phyloP scores from a whole-genome alignment of 2,888 invertebrate species.

The Rhamphomyia laevipes region DNA sequence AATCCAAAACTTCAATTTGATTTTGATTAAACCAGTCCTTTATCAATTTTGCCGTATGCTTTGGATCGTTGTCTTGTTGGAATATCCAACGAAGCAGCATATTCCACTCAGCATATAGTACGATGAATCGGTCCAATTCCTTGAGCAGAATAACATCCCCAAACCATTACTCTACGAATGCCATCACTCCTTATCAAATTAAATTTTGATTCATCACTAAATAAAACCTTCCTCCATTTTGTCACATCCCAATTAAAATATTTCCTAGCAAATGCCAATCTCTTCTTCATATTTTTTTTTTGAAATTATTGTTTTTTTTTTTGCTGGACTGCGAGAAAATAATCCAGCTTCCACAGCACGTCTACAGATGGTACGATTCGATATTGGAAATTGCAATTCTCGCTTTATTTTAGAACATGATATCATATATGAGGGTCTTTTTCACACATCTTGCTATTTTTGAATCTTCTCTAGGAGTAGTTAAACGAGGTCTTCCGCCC shows the following conservation, averaged over 20 bases:
- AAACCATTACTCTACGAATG: not conserved
- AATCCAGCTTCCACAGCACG: not conserved
- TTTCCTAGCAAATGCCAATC: conserved; percentile 1
- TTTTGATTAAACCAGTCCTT: not conserved
- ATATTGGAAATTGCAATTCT: not conserved
- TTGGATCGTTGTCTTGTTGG: conserved; percentile 11
- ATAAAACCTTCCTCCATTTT: conserved; percentile 4
- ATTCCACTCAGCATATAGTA: not conserved
- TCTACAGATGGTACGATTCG: not conserved
- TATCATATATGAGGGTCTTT: not conserved
- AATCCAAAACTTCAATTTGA: not conserved
- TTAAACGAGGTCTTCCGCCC: not conserved
- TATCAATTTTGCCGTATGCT: conserved; percentile 1
- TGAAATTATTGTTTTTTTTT: conserved; percentile 1
- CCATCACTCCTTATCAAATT: not conserved
- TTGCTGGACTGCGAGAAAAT: conserved; percentile 2
- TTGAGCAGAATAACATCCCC: not conserved
- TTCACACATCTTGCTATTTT: not conserved
- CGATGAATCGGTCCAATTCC: not conserved
- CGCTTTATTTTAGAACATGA: not conserved
- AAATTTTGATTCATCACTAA: not conserved
- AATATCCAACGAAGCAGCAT: conserved; percentile 4
- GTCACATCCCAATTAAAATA: conserved; percentile 1
- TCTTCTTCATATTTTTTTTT: not conserved
- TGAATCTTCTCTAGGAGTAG: not conserved